Evolutionary conservation across 2,113 vertebrate species (phyloP).

Genomic region (Myanophis thanlyinensis): DNA sequence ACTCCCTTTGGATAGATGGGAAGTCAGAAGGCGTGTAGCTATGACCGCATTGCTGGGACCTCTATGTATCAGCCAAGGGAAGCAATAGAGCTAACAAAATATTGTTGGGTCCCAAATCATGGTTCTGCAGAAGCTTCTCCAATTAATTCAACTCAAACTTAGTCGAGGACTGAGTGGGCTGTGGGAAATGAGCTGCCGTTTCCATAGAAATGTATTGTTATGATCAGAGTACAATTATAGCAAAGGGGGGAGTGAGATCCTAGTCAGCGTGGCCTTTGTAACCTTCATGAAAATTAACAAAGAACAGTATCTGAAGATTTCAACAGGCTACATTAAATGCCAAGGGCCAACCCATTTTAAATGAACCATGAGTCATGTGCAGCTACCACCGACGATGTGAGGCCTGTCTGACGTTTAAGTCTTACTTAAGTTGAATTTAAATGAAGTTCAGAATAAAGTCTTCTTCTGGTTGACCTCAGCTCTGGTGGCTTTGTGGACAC

Average conservation of each 20-base stretch:
- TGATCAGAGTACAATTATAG: conserved; percentile 3
- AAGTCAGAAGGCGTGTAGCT: not conserved
- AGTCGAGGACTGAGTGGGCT: not conserved
- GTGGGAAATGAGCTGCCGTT: not conserved
- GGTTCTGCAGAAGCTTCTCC: not conserved
- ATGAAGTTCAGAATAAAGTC: not conserved
- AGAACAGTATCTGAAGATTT: not conserved
- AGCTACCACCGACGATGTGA: not conserved
- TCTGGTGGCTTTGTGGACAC: not conserved
- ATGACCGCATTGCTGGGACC: not conserved
- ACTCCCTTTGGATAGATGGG: not conserved
- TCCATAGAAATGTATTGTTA: conserved; percentile 15
- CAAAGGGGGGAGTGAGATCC: not conserved
- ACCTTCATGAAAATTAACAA: not conserved
- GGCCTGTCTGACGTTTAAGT: not conserved
- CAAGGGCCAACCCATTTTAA: not conserved
- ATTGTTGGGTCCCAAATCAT: no score
- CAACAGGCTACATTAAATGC: not conserved
- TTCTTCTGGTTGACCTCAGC: not conserved
- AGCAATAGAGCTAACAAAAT: not conserved
- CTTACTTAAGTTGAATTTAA: not conserved
- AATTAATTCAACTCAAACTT: not conserved
- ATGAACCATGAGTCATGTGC: not conserved
- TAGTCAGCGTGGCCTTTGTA: not conserved
- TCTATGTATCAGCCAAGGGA: not conserved